These are phyloP conservation scores for Edolisoma coerulescens DNA, from an alignment of 2,113 vertebrate species.

Conservation along the genomic window DNA sequence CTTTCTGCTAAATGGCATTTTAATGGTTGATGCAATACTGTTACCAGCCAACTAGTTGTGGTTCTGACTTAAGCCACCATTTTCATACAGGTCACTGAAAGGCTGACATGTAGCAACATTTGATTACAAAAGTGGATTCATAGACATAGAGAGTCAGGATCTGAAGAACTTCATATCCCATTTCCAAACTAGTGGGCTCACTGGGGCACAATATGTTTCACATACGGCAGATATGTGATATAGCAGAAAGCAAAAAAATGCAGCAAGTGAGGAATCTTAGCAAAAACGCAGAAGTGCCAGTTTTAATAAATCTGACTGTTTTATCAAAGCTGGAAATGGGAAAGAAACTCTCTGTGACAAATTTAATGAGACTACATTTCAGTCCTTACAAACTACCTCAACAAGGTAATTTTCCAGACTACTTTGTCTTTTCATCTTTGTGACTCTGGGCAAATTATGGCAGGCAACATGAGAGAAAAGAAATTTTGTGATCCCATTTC, in stretches of 20 bases:
- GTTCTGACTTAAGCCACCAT: not conserved
- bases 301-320: not conserved
- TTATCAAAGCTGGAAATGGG: not conserved
- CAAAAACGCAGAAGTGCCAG: not conserved
- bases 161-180: not conserved
- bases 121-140: not conserved
- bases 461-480: not conserved
- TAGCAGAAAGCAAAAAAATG: not conserved
- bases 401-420: not conserved
- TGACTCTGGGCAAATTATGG: not conserved
- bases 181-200: not conserved
- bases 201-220: not conserved
- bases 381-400: not conserved
- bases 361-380: not conserved
- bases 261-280: not conserved
- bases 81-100: not conserved
- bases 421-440: not conserved
- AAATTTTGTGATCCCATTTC: not conserved
- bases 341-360: not conserved
- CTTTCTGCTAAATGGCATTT: not conserved
- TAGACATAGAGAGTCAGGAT: not conserved
- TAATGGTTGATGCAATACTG: not conserved
- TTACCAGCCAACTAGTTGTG: not conserved
- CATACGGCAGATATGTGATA: not conserved
- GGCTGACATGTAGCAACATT: not conserved